These are phyloP conservation scores for Cacatua alba DNA, from an alignment of 2,113 vertebrate genomes.

Conservation along the genomic window DNA sequence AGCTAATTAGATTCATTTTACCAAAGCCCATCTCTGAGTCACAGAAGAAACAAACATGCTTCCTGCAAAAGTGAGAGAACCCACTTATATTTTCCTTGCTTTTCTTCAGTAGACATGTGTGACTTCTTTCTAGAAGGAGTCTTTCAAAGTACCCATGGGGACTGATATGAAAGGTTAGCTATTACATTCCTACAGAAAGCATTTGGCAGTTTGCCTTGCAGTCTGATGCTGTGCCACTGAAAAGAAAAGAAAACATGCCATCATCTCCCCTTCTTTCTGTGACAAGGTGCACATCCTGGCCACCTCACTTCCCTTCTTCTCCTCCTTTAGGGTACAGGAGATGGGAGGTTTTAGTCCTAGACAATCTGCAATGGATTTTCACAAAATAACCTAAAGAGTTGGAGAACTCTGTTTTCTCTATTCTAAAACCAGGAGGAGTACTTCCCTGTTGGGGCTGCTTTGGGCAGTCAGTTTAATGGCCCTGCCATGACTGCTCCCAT, in stretches of 20 bases:
- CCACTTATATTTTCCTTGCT: neutral
- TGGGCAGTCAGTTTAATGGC: neutral
- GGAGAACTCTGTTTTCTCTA: neutral
- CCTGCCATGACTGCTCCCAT: rapidly evolving
- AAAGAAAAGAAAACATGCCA: neutral
- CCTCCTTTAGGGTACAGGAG: neutral
- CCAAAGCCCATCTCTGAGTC: neutral
- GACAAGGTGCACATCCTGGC: neutral
- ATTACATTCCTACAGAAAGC: neutral
- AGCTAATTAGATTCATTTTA: neutral
- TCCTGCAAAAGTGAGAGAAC: neutral
- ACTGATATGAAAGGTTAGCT: slow-evolving; percentile 20
- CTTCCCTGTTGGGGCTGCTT: neutral
- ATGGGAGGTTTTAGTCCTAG: neutral
- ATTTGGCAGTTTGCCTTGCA: neutral
- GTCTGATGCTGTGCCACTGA: neutral
- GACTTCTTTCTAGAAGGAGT: slow-evolving; percentile 17
- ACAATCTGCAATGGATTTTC: neutral
- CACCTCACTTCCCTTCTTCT: neutral
- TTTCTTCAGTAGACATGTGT: neutral
- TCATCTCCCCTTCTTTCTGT: neutral
- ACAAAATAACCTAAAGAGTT: neutral
- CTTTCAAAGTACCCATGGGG: slow-evolving; percentile 15
- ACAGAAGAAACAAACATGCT: neutral
- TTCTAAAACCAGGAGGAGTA: neutral